phyloP scores from a whole-genome alignment of 2,113 vertebrate species.

The Gobius niger region DNA sequence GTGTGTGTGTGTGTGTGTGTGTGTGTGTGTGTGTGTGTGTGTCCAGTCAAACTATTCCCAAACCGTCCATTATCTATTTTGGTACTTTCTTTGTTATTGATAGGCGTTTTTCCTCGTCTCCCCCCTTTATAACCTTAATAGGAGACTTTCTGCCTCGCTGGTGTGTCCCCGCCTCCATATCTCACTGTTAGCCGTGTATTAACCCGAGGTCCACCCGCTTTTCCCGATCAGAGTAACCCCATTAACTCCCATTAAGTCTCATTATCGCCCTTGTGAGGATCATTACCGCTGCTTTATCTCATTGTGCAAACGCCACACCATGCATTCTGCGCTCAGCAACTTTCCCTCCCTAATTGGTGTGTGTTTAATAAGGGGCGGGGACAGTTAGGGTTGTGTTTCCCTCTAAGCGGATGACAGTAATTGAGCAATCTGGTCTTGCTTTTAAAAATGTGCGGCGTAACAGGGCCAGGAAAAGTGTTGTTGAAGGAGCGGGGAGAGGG shows the following conservation, averaged over 20 bases:
- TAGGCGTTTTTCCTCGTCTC: too few relatives aligned
- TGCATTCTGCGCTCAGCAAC: conserved; percentile 38
- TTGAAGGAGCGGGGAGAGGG: conserved; percentile 16
- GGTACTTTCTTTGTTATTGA: background rate
- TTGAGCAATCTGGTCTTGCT: conserved; percentile 40
- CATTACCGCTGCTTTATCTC: conserved; percentile 51
- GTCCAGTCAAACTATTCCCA: too few relatives aligned
- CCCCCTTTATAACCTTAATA: background rate
- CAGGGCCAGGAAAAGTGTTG: conserved; percentile 20
- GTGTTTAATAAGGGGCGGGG: conserved; percentile 11
- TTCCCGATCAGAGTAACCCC: conserved; percentile 64
- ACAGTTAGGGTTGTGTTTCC: conserved; percentile 23
- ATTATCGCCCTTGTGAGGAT: conserved; percentile 56
- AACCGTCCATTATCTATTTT: background rate
- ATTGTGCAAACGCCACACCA: conserved; percentile 50
- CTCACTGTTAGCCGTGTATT: conserved; percentile 60
- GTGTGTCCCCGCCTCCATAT: background rate
- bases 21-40: too few relatives aligned
- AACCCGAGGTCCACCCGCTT: conserved; percentile 63
- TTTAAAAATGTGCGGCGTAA: conserved; percentile 24
- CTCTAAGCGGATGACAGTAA: conserved; percentile 54
- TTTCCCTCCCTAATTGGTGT: conserved; percentile 30
- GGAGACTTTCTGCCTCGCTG: conserved; percentile 19
- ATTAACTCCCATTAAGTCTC: conserved; percentile 74
- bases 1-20: too few relatives aligned